These are phyloP conservation scores for Peromyscus polionotus DNA, from an alignment of 2,113 vertebrate genomes.

Conservation along the genomic window DNA sequence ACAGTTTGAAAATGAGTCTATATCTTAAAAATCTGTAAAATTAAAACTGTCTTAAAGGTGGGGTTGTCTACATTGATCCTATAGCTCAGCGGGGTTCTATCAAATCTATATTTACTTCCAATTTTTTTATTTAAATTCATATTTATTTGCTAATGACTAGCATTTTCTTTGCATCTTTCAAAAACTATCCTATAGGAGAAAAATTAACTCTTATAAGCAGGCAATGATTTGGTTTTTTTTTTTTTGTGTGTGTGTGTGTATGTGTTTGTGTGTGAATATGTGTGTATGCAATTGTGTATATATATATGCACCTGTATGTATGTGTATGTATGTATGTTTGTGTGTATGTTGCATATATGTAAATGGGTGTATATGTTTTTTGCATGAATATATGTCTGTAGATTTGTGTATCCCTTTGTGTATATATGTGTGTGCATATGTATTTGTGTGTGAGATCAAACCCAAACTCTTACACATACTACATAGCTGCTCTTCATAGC, in stretches of 20 bases:
- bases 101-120: background rate
- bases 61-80: background rate
- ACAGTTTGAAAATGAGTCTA: background rate
- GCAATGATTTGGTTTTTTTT: background rate
- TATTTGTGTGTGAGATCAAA: background rate
- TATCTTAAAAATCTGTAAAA: constrained; percentile 13
- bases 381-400: background rate
- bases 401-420: background rate
- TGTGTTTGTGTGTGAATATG: background rate
- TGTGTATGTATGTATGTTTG: background rate
- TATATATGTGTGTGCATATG: background rate
- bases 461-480: background rate
- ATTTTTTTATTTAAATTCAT: constrained; percentile 33
- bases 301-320: background rate
- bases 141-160: constrained; percentile 31
- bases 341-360: background rate
- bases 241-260: background rate
- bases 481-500: background rate
- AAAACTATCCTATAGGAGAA: background rate
- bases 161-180: constrained; percentile 35
- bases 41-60: background rate
- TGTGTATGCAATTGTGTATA: background rate
- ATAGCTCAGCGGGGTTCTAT: background rate
- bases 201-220: background rate
- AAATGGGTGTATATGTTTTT: background rate